Evolutionary conservation across 2,113 vertebrate species (phyloP).

Genomic region (Gymnocephalus cernua): DNA sequence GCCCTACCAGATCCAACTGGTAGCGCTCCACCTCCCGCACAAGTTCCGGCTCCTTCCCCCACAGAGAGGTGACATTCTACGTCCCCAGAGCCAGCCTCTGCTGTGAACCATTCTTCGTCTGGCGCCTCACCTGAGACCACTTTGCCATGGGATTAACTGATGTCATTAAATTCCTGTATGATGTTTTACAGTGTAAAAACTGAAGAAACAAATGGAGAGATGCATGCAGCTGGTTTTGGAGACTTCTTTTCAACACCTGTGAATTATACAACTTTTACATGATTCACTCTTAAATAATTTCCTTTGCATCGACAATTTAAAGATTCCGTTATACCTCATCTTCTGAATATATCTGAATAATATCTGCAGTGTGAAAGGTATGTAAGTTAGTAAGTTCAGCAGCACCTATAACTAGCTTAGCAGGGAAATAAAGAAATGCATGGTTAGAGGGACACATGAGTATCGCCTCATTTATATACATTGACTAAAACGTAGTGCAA

Average conservation of each 20-base stretch:
- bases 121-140: no score
- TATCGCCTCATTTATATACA: not conserved
- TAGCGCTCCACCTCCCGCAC: no score
- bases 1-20: no score
- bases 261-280: not conserved
- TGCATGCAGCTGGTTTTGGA: not conserved
- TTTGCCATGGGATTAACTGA: no score
- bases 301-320: not conserved
- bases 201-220: not conserved
- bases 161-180: not conserved
- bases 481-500: constrained; percentile 4
- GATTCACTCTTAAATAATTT: not conserved
- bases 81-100: no score
- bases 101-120: no score
- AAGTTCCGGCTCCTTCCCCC: no score
- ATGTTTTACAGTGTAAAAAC: not conserved
- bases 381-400: not conserved
- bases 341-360: no score
- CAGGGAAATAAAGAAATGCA: not conserved
- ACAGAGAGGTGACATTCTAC: no score
- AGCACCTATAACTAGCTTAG: not conserved
- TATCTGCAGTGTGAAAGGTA: not conserved
- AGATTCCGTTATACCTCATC: not conserved
- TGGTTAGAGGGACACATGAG: not conserved
- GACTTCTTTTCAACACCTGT: not conserved